Evolutionary conservation across 2,797 vertebrate species (phyloP).

Genomic region (Artibeus lituratus): DNA sequence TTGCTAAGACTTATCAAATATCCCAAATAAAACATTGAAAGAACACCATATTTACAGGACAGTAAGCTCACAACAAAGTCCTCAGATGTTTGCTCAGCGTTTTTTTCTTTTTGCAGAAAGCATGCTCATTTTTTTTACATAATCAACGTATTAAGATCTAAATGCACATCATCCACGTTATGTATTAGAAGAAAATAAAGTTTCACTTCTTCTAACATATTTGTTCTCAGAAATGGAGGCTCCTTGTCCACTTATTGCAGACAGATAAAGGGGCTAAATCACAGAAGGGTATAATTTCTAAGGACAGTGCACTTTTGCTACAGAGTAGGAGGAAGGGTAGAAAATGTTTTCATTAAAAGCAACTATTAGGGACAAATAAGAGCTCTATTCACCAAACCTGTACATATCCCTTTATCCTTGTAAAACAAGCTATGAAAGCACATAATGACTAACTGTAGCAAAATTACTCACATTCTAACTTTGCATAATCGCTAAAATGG

Average conservation of each 20-base stretch:
- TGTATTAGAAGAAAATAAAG: slow-evolving; percentile 32
- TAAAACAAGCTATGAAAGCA: slow-evolving; percentile 69
- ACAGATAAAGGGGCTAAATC: slow-evolving; percentile 73
- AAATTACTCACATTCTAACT: slow-evolving; percentile 66
- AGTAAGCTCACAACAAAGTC: neutral
- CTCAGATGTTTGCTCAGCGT: neutral
- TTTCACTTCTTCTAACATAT: slow-evolving; percentile 62
- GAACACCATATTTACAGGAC: neutral
- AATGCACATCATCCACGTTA: slow-evolving; percentile 42
- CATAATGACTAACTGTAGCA: slow-evolving; percentile 59
- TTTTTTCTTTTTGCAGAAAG: slow-evolving; percentile 12
- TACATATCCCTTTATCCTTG: slow-evolving; percentile 65
- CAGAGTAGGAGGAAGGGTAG: slow-evolving; percentile 65
- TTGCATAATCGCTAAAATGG: slow-evolving; percentile 63
- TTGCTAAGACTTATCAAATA: neutral
- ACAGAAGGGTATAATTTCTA: slow-evolving; percentile 70
- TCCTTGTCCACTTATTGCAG: slow-evolving; percentile 73
- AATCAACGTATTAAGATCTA: slow-evolving; percentile 13
- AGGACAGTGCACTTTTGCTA: slow-evolving; percentile 62
- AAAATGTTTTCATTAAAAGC: slow-evolving; percentile 76
- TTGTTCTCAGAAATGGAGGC: slow-evolving; percentile 70
- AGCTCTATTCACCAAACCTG: slow-evolving; percentile 69
- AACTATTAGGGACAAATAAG: slow-evolving; percentile 47
- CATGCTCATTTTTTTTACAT: slow-evolving; percentile 44
- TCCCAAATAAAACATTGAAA: slow-evolving; percentile 4